Percentiles rank a stretch among this genome's conserved stretches.
phyloP scores from a whole-genome alignment of 2,888 invertebrate genomes.

The Torymus texanus region DNA sequence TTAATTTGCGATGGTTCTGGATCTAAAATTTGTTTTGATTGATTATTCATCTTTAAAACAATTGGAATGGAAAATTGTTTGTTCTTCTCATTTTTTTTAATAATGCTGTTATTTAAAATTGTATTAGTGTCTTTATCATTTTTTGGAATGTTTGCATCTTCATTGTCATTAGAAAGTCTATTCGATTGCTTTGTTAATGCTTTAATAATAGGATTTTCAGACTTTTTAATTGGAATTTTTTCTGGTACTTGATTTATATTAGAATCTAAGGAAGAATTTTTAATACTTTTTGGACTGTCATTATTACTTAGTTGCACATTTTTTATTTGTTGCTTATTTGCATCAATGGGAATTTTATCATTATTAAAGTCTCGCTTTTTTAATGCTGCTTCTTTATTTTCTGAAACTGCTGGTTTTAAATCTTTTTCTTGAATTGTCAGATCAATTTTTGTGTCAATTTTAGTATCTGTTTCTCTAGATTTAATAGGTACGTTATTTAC shows the following conservation, averaged over 20 bases:
- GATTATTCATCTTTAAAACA: slow-evolving; percentile 67
- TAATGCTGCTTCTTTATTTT: not conserved
- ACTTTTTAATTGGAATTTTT: slow-evolving; percentile 48
- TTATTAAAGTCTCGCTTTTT: slow-evolving; percentile 60
- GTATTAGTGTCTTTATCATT: slow-evolving; percentile 36
- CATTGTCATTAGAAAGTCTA: slow-evolving; percentile 62
- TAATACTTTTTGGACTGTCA: slow-evolving; percentile 19
- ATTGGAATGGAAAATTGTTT: slow-evolving; percentile 65
- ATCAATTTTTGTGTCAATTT: not conserved
- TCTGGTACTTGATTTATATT: slow-evolving; percentile 33
- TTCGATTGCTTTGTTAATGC: slow-evolving; percentile 64
- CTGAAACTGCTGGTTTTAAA: not conserved
- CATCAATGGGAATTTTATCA: slow-evolving; percentile 19
- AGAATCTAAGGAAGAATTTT: slow-evolving; percentile 6
- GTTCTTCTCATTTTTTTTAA: slow-evolving; percentile 51
- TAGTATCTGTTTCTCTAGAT: not conserved
- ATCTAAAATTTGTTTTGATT: slow-evolving; percentile 61
- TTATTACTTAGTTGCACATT: not conserved
- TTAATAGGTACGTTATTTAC: not conserved
- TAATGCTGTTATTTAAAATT: slow-evolving; percentile 58
- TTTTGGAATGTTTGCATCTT: slow-evolving; percentile 60
- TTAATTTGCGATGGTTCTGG: slow-evolving; percentile 41
- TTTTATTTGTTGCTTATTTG: slow-evolving; percentile 7
- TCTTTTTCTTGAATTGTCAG: not conserved
- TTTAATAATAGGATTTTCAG: slow-evolving; percentile 63